phyloP scores from a whole-genome alignment of 35 echinoderm and acorn worm species.

The Acanthaster planci region DNA sequence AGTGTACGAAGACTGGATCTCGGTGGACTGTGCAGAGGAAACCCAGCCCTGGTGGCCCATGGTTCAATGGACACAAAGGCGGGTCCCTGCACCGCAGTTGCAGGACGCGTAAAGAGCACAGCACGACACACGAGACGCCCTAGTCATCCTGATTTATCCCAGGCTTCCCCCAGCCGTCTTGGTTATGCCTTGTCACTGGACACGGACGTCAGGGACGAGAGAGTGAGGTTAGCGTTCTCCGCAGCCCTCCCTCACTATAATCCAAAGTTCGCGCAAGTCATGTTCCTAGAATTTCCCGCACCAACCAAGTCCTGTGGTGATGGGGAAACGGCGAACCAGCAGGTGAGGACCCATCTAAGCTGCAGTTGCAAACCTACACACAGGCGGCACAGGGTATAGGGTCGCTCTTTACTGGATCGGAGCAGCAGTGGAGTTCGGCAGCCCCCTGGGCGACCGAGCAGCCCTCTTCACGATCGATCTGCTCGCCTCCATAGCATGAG shows the following conservation, averaged over 20 bases:
- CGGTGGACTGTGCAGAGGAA: no score
- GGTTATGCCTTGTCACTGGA: slow-evolving; percentile 33
- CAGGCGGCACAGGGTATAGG: slow-evolving; percentile 48
- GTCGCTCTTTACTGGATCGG: slow-evolving; percentile 8
- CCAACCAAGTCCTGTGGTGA: slow-evolving; percentile 54
- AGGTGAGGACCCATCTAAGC: slow-evolving; percentile 54
- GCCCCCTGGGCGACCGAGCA: slow-evolving; percentile 48
- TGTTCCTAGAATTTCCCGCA: not conserved
- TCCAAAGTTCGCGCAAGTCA: not conserved
- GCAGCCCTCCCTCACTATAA: slow-evolving; percentile 34
- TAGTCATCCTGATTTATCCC: no score
- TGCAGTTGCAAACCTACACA: slow-evolving; percentile 36
- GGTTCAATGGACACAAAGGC: no score
- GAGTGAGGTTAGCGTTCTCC: slow-evolving; percentile 38
- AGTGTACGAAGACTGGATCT: no score
- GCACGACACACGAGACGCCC: no score
- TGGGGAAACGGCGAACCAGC: slow-evolving; percentile 35
- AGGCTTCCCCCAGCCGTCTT: no score
- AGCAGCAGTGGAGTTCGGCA: slow-evolving; percentile 54
- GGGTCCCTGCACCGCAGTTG: no score
- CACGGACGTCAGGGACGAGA: not conserved
- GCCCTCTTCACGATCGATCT: slow-evolving; percentile 60
- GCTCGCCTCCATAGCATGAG: slow-evolving; percentile 59
- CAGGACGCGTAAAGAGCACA: no score
- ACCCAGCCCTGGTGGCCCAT: no score